Evolutionary conservation across 2,888 invertebrate genomes (phyloP), one percentile per base, ranked within the genome.

Genomic region (Pocota personata): DNA sequence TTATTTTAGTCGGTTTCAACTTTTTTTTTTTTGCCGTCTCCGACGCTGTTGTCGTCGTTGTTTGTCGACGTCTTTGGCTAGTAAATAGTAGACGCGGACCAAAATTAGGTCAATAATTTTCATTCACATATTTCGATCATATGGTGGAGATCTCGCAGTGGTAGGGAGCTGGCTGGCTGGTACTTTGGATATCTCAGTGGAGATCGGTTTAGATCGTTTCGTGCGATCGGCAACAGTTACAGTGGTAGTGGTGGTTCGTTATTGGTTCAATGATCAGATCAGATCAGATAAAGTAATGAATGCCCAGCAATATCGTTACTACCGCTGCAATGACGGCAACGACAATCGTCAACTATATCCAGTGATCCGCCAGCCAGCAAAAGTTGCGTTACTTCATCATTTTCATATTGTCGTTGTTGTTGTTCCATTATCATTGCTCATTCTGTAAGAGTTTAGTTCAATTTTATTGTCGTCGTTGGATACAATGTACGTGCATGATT

Each of bases 61-160:
- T n/a, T n/a, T n/a, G n/a, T 37, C 71, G 50, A 35, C 60, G 80
- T 79, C 75, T 79, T 75, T 57, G 30, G 58, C 84, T 80, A 86
- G 84, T 86, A 66, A 86, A 86, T 80, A 80, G 82, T 82, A 86
- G 66, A 86, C 60, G 55, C 55, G 30, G 71, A 82, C 75, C 75
- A 72, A 82, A 91, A 91, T 90, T 91, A 89, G 91, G 91, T 91
- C 91, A 91, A 90, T 89, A 90, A 90, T 90, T 91, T 91, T 91
- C 91, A 91, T 91, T 91, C 91, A 91, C 89, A 87, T 86, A 84
- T 84, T 82, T 87, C 48, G 86, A 72, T 86, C 84, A 87, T 80
- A 87, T 88, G 80, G 77, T 66, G 55, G 75, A 60, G 60, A 73
- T 71, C n/a, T n/a, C 72, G 55, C 32, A 27, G 37, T 14, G 24